Conservation (phyloP, 2,888 invertebrate genomes). For the Polydrusus tereticollis region DNA sequence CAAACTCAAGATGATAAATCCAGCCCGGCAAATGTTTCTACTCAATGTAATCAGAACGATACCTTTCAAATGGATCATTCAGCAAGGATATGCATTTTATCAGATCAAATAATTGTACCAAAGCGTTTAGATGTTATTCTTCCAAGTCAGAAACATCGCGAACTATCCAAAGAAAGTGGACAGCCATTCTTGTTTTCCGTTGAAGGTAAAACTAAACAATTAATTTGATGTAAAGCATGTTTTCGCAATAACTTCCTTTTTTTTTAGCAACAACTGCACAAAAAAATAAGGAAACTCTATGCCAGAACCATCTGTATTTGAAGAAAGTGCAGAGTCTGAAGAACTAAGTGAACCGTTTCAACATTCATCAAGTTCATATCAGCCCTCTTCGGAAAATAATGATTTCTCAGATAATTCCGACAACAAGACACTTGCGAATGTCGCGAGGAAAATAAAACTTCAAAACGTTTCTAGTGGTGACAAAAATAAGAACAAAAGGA, state of each 20-base stretch:
- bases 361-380: conserved; percentile 3
- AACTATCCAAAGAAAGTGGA: no score
- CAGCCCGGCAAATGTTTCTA: no score
- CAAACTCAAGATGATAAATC: no score
- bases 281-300: conserved; percentile 6
- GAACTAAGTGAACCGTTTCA: conserved; percentile 10
- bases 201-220: no score
- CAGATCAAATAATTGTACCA: no score
- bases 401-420: neutral
- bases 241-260: conserved; percentile 7
- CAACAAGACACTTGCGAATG: neutral
- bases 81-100: no score
- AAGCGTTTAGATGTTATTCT: no score
- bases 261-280: conserved; percentile 14
- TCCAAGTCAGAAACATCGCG: no score
- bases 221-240: conserved; percentile 10
- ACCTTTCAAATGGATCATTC: no score
- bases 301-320: conserved; percentile 8
- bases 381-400: neutral
- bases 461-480: neutral
- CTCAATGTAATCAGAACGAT: no score
- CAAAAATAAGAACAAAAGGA: conserved; percentile 5
- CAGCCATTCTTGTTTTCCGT: no score
- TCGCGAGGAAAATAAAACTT: neutral
- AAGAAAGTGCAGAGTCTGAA: conserved; percentile 11